A percentile compares a stretch with the other conserved stretches of the same genome.
phyloP scores from a whole-genome alignment of 2,113 vertebrate genomes.

The Urocynchramus pylzowi region DNA sequence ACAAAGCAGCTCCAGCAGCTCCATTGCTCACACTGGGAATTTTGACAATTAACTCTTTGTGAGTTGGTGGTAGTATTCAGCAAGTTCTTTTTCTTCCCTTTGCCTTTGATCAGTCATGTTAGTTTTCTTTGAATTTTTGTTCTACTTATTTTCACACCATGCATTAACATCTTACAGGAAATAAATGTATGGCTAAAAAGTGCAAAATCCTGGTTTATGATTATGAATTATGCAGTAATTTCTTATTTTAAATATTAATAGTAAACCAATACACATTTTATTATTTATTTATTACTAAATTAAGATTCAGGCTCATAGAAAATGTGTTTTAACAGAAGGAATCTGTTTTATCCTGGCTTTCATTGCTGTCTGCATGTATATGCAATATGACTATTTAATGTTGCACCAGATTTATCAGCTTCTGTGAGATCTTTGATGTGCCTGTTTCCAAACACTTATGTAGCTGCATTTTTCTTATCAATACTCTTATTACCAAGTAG shows the following conservation, averaged over 20 bases:
- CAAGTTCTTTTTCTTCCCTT: not conserved
- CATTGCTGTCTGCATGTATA: not conserved
- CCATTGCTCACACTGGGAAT: not conserved
- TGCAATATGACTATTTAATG: not conserved
- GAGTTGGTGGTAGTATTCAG: not conserved
- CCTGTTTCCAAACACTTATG: not conserved
- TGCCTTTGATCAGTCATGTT: not conserved
- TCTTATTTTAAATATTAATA: not conserved
- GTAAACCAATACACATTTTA: not conserved
- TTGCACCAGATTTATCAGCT: not conserved
- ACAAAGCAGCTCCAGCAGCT: not conserved
- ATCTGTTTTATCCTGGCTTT: not conserved
- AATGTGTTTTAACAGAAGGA: not conserved
- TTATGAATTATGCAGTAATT: not conserved
- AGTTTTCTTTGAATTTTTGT: not conserved
- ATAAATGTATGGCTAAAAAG: not conserved
- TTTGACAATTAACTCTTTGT: not conserved
- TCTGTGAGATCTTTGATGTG: not conserved
- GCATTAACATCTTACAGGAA: not conserved
- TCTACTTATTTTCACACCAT: not conserved
- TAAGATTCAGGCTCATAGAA: not conserved
- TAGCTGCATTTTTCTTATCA: not conserved
- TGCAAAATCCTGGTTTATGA: not conserved
- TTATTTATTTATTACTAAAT: not conserved
- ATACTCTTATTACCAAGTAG: not conserved